Evolutionary conservation across 2,113 vertebrate species (phyloP).

Genomic region (Hydrochoerus hydrochaeris): DNA sequence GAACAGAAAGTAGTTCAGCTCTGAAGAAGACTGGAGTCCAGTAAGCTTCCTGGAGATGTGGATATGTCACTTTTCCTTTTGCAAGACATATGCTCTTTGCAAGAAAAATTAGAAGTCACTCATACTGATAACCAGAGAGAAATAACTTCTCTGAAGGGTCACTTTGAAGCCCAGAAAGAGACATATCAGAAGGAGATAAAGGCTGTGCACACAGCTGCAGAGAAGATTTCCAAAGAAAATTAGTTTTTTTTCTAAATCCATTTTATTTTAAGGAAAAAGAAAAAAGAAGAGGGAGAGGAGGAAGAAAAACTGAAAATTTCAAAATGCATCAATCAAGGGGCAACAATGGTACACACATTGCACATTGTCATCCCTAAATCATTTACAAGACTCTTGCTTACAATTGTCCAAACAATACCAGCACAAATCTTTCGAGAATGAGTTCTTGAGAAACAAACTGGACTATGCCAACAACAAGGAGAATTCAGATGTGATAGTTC

Average conservation of each 20-base stretch:
- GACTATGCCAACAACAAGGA: conserved; percentile 92
- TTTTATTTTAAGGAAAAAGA: too few relatives aligned
- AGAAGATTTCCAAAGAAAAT: conserved; percentile 91
- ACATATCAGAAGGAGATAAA: conserved; percentile 87
- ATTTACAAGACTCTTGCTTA: too few relatives aligned
- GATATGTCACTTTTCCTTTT: conserved; percentile 89
- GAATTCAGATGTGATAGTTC: conserved; percentile 87
- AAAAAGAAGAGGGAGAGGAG: too few relatives aligned
- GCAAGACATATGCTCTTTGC: conserved; percentile 92
- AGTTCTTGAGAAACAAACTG: conserved; percentile 90
- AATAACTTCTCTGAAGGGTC: conserved; percentile 86
- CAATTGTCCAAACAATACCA: too few relatives aligned
- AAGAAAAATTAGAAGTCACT: conserved; percentile 89
- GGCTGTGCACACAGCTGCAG: conserved; percentile 86
- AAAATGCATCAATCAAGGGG: too few relatives aligned
- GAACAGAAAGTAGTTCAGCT: conserved; percentile 93
- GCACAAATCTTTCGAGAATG: conserved; percentile 85
- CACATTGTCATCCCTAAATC: too few relatives aligned
- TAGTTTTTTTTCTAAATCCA: conserved; percentile 78
- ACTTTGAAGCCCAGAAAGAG: conserved; percentile 88
- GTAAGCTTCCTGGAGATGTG: conserved; percentile 86
- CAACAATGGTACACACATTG: too few relatives aligned
- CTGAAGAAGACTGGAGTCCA: conserved; percentile 89
- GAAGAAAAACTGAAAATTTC: too few relatives aligned
- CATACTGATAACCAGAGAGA: conserved; percentile 88